A percentile compares a stretch with the other conserved stretches of the same genome.
phyloP scores from a whole-genome alignment of 2,113 vertebrate genomes.

The Phrynocephalus versicolor region DNA sequence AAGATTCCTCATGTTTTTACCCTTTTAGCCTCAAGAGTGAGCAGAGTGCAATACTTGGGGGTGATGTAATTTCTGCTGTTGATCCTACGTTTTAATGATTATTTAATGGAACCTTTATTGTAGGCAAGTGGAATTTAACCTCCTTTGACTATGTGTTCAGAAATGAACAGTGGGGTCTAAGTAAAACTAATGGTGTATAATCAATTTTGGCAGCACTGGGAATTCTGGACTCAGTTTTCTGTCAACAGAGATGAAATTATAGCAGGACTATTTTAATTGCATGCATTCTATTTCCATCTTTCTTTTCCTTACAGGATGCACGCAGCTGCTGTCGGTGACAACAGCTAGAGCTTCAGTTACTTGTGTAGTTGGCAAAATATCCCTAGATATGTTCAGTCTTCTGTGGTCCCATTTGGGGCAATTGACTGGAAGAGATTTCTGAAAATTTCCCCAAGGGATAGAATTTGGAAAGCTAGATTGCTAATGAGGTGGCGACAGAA shows the following conservation, averaged over 20 bases:
- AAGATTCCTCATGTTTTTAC: too few relatives aligned
- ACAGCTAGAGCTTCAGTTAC: accelerated
- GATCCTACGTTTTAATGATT: not conserved
- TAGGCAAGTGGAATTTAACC: not conserved
- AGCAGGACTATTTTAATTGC: constrained; percentile 11
- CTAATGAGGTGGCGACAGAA: not conserved
- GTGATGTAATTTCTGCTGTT: not conserved
- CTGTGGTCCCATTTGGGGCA: not conserved
- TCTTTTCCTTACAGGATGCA: constrained; percentile 17
- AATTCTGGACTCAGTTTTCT: not conserved
- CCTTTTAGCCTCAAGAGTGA: not conserved
- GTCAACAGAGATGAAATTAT: not conserved
- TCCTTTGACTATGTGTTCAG: constrained; percentile 1
- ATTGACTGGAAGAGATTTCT: constrained; percentile 17
- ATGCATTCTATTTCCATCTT: not conserved
- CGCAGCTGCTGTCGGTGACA: constrained; percentile 22
- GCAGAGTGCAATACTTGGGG: not conserved
- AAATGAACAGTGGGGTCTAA: not conserved
- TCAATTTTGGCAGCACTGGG: not conserved
- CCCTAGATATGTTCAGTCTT: not conserved
- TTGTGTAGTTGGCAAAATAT: constrained; percentile 25
- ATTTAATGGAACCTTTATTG: not conserved
- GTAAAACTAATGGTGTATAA: not conserved
- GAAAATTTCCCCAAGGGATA: not conserved
- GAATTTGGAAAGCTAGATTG: not conserved